Conservation (phyloP, 2,113 vertebrate genomes). For the Microcebus lehilahytsara region DNA sequence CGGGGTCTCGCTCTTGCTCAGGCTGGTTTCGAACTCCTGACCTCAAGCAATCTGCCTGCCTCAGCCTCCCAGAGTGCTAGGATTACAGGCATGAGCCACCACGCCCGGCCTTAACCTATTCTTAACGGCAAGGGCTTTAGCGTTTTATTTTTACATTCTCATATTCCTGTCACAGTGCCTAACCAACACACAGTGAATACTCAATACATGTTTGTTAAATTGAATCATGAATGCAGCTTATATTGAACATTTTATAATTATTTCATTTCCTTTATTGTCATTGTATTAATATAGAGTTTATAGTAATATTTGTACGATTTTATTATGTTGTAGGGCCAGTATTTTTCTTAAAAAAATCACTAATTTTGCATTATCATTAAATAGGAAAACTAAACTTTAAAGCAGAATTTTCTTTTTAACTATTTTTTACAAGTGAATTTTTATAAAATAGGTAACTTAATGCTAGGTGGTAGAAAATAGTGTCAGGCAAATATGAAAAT, state of each 20-base stretch:
- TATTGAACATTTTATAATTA: neutral
- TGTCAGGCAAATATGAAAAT: conserved; percentile 30
- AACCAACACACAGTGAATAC: neutral
- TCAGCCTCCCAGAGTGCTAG: too few species aligned
- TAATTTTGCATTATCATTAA: conserved; percentile 4
- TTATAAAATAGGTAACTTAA: neutral
- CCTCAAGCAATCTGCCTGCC: too few species aligned
- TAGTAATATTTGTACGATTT: conserved; percentile 9
- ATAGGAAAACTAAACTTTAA: conserved; percentile 19
- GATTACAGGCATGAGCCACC: too few species aligned
- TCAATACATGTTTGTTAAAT: neutral
- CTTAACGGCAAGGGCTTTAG: neutral
- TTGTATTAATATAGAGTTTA: neutral
- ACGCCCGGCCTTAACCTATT: neutral
- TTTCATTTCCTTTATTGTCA: conserved; percentile 16
- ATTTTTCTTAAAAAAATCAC: neutral
- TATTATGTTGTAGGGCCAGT: neutral
- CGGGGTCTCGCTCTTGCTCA: too few species aligned
- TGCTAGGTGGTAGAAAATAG: neutral
- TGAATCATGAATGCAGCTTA: neutral
- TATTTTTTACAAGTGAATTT: neutral
- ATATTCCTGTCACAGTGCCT: neutral
- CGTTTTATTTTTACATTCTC: conserved; percentile 25
- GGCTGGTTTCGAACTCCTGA: too few species aligned
- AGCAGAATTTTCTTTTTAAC: conserved; percentile 44